phyloP scores from a whole-genome alignment of 1,140 invertebrate species.

The Drosophila pruinosa region DNA sequence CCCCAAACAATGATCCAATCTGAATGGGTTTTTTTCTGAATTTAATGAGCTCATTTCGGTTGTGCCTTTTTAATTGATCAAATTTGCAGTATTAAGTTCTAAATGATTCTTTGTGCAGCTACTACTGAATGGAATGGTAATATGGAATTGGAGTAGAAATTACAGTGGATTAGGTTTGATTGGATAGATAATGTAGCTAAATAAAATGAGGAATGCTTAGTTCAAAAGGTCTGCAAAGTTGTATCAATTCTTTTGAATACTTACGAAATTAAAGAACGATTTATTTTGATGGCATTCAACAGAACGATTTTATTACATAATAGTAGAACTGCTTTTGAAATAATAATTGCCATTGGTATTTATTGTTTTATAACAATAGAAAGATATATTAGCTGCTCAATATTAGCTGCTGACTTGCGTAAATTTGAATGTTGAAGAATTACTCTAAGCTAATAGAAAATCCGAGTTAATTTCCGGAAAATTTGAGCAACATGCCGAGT shows the following conservation, averaged over 20 bases:
- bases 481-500: constrained; percentile 40
- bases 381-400: not conserved
- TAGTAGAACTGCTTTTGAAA: not conserved
- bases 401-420: constrained; percentile 25
- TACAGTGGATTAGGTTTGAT: not conserved
- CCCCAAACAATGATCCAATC: not conserved
- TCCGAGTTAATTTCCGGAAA: constrained; percentile 56
- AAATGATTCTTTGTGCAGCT: not conserved
- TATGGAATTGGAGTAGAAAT: not conserved
- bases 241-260: no score
- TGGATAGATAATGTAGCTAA: no score
- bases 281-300: not conserved
- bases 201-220: no score
- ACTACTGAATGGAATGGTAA: not conserved
- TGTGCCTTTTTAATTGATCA: not conserved
- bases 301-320: not conserved
- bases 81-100: not conserved
- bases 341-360: not conserved
- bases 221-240: no score
- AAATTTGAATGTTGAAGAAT: not conserved
- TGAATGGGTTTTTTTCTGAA: constrained; percentile 34
- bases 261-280: no score
- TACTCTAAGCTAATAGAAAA: constrained; percentile 19
- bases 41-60: constrained; percentile 28
- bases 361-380: not conserved